Evolutionary conservation across 2,797 vertebrate species (phyloP), one percentile per base, ranked within the genome.

Genomic region (Pitangus sulphuratus): DNA sequence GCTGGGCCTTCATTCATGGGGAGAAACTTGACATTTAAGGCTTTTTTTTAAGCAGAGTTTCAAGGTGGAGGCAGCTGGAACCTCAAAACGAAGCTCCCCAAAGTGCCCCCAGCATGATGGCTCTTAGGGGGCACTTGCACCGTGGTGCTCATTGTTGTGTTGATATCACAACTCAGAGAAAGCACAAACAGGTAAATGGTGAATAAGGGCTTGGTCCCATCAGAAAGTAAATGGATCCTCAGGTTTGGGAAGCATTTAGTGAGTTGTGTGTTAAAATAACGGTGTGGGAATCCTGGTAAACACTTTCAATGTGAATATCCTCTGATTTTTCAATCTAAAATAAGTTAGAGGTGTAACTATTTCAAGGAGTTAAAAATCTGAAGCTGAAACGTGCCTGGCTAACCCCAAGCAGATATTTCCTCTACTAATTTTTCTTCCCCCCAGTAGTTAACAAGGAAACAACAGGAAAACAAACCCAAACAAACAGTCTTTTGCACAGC

Each of bases 391-490:
- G 3, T 76, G 35, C 54, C 77, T 84, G 86, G 39, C 65, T 84
- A 47, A 42, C 12, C 17, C 54, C n/a, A 58, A 24, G 24, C 13
- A 56, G 35, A 2, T 31, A 68, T 61, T 86, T 81, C 61, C 40
- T 87, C 48, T 39, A 39, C 11, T 54, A 28, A 11, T 76, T 78
- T 79, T 84, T 40, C 42, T 92, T 76, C 50, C 64, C 44, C 44
- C 61, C 53, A 76, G 42, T 82, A 90, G 77, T 84, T 93, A 78
- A 71, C 62, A 86, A 66, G 65, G 68, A 75, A 96, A 71, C 56
- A 87, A 82, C 54, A 84, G 58, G 57, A 90, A 85, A 91, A 45
- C 79, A 61, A 56, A 62, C 5, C 30, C 61, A 77, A 54, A 65
- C 28, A 76, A 51, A 75, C 57, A 16, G 21, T 21, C 22, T 18